Evolutionary conservation across 2,113 vertebrate genomes (phyloP).

Genomic region (Coturnix japonica): DNA sequence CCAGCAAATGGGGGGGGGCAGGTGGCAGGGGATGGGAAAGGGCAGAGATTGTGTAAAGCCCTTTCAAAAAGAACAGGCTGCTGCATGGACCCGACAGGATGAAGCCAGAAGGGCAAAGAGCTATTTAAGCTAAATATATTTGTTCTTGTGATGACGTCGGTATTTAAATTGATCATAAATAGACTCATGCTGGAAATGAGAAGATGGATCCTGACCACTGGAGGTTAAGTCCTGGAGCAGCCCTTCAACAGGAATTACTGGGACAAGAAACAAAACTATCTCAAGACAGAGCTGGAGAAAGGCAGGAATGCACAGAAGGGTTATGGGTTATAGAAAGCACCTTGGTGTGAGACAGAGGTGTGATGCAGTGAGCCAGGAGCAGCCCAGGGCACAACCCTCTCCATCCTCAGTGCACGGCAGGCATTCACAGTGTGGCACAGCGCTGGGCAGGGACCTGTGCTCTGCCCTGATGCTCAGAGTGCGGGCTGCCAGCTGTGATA

Average conservation of each 20-base stretch:
- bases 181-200: background rate
- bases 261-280: background rate
- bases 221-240: background rate
- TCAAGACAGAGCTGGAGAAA: background rate
- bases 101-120: constrained; percentile 31
- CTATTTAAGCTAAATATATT: constrained; percentile 35
- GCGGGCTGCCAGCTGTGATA: background rate
- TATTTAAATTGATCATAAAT: background rate
- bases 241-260: background rate
- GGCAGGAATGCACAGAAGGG: background rate
- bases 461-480: too few species aligned
- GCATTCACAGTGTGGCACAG: background rate
- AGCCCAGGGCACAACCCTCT: background rate
- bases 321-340: background rate
- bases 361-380: background rate
- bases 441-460: background rate
- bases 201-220: background rate
- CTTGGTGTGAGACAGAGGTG: background rate
- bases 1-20: background rate
- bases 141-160: constrained; percentile 2
- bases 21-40: background rate
- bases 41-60: background rate
- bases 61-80: background rate
- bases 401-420: background rate
- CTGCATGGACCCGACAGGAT: background rate